A percentile compares a stretch with the other conserved stretches of the same genome.
phyloP scores from a whole-genome alignment of 2,888 invertebrate genomes.

The Ophion ellenae region DNA sequence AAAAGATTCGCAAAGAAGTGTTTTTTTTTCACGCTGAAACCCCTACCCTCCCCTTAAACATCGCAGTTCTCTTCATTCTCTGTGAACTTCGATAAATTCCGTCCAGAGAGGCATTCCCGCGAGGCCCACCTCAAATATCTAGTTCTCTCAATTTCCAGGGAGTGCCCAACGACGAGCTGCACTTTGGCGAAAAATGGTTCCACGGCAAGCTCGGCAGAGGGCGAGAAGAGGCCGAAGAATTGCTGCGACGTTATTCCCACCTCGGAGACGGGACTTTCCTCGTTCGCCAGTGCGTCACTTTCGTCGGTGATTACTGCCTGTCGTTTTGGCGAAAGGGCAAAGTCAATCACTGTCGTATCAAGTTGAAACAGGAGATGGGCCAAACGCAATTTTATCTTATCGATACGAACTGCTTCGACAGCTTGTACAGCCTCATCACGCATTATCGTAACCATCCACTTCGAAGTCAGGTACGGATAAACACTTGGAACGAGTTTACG shows the following conservation, averaged over 20 bases:
- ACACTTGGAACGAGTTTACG: not conserved
- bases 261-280: constrained; percentile 96
- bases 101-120: not conserved
- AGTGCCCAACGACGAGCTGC: constrained; percentile 93
- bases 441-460: constrained; percentile 95
- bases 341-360: constrained; percentile 96
- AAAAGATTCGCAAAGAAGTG: too few species aligned
- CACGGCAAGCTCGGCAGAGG: constrained; percentile 94
- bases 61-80: too few species aligned
- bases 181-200: constrained; percentile 97
- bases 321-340: constrained; percentile 96
- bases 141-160: constrained; percentile 80
- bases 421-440: constrained; percentile 95
- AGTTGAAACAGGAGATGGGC: constrained; percentile 94
- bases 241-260: constrained; percentile 90
- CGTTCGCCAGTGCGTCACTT: constrained; percentile 97
- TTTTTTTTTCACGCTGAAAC: too few species aligned
- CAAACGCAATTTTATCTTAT: constrained; percentile 95
- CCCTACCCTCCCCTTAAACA: too few species aligned
- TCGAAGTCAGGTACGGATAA: constrained; percentile 88
- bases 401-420: constrained; percentile 95
- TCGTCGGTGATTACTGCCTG: constrained; percentile 97
- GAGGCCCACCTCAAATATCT: not conserved
- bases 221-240: constrained; percentile 88
- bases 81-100: too few species aligned